These are phyloP conservation scores for Tenebrosternarchus preto DNA, from an alignment of 2,113 vertebrate genomes.

Conservation along the genomic window DNA sequence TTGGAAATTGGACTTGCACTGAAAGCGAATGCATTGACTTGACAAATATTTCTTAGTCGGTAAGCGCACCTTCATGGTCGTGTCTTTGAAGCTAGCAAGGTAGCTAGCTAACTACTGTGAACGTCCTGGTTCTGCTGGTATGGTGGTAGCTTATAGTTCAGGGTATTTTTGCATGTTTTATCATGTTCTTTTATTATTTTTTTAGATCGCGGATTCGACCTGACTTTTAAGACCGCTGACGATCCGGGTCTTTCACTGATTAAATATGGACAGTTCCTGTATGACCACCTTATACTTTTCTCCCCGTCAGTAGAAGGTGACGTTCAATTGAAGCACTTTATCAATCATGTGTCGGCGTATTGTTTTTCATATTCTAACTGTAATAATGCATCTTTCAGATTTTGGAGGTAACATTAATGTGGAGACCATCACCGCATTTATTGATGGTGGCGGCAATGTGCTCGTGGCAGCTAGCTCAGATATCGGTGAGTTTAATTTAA, in stretches of 20 bases:
- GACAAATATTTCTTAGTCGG: too few relatives aligned
- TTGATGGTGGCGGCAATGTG: constrained; percentile 93
- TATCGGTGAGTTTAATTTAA: constrained; percentile 85
- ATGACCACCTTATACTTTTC: constrained; percentile 92
- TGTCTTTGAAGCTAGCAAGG: too few relatives aligned
- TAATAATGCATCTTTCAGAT: constrained; percentile 74
- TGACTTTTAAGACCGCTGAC: constrained; percentile 90
- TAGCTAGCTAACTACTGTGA: too few relatives aligned
- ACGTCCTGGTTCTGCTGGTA: too few relatives aligned
- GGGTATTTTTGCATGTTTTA: not conserved
- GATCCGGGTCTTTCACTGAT: constrained; percentile 91
- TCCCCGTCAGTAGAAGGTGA: constrained; percentile 95
- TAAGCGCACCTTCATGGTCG: too few relatives aligned
- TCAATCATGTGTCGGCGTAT: not conserved
- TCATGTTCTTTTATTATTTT: not conserved
- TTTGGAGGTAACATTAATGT: constrained; percentile 97
- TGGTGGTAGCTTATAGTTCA: not conserved
- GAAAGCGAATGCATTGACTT: too few relatives aligned
- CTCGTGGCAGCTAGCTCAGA: constrained; percentile 92
- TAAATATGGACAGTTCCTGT: constrained; percentile 95
- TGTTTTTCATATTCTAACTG: not conserved
- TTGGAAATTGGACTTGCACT: too few relatives aligned
- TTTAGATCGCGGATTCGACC: constrained; percentile 90
- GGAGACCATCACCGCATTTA: constrained; percentile 94
- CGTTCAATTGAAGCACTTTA: not conserved